These are phyloP conservation scores for Cassiopea xamachana DNA, from an alignment of 30 jellyfish, hydroid and myxozoan species.

Conservation along the genomic window DNA sequence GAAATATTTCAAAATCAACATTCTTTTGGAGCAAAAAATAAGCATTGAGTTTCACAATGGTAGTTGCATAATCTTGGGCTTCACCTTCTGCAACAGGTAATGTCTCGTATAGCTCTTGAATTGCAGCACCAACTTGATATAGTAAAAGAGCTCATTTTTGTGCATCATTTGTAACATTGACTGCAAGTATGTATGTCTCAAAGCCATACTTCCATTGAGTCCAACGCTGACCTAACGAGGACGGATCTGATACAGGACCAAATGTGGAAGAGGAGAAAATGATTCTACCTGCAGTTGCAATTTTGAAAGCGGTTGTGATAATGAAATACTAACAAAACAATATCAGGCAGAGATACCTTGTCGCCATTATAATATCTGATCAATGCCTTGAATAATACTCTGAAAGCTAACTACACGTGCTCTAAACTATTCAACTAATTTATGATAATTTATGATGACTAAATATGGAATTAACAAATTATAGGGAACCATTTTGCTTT, in stretches of 20 bases:
- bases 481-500: too few species aligned
- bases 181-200: slow-evolving; percentile 13
- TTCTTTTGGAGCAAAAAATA: slow-evolving; percentile 7
- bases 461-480: too few species aligned
- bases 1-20: not conserved
- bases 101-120: not conserved
- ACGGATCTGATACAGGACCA: slow-evolving; percentile 26
- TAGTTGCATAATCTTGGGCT: not conserved
- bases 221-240: not conserved
- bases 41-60: not conserved
- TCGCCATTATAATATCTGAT: too few species aligned
- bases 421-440: too few species aligned
- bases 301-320: too few species aligned
- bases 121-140: slow-evolving; percentile 15
- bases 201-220: not conserved
- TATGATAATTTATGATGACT: too few species aligned
- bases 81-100: slow-evolving; percentile 7
- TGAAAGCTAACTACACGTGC: too few species aligned
- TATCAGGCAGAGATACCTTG: too few species aligned
- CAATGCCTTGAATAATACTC: too few species aligned
- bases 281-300: not conserved
- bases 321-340: too few species aligned
- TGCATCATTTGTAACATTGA: slow-evolving; percentile 7
- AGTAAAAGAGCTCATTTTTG: slow-evolving; percentile 1
- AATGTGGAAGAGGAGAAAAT: not conserved